A percentile compares a stretch with the other conserved stretches of the same genome.
Evolutionary conservation across 2,113 vertebrate genomes (phyloP).

Genomic region (Amia ocellicauda): DNA sequence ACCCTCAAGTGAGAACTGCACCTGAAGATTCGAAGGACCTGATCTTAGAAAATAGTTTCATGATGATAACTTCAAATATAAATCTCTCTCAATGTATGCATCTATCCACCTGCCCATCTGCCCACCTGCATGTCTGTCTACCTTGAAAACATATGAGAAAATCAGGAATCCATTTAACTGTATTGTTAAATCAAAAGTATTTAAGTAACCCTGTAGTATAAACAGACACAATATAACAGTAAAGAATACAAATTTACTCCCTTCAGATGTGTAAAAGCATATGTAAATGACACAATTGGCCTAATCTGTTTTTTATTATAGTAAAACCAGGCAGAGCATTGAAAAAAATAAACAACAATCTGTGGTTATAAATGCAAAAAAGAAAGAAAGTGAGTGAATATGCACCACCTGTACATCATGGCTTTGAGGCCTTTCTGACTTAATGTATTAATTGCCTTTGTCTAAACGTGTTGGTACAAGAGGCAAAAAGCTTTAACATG

Average conservation of each 20-base stretch:
- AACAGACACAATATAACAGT: not conserved
- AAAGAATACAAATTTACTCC: not conserved
- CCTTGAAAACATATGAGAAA: too few relatives aligned
- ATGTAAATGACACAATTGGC: not conserved
- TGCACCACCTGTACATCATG: slow-evolving; percentile 34
- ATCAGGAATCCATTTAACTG: too few relatives aligned
- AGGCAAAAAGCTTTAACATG: slow-evolving; percentile 29
- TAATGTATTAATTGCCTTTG: slow-evolving; percentile 34
- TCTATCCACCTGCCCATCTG: too few relatives aligned
- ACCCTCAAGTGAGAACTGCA: too few relatives aligned
- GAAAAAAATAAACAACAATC: slow-evolving; percentile 16
- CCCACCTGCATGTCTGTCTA: too few relatives aligned
- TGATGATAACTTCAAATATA: too few relatives aligned
- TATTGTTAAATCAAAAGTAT: too few relatives aligned
- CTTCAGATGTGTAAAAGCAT: not conserved
- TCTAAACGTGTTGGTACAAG: slow-evolving; percentile 50
- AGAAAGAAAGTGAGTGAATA: slow-evolving; percentile 19
- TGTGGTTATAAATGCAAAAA: slow-evolving; percentile 22
- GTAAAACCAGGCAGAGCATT: slow-evolving; percentile 23
- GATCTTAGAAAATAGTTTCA: too few relatives aligned
- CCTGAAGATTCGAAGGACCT: too few relatives aligned
- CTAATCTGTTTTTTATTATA: slow-evolving; percentile 26
- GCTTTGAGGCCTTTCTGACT: slow-evolving; percentile 36
- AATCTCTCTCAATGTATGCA: too few relatives aligned
- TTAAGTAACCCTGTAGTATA: too few relatives aligned